Evolutionary conservation across 2,888 invertebrate species (phyloP), one percentile per base, ranked within the genome.

Genomic region (Folsomia candida): DNA sequence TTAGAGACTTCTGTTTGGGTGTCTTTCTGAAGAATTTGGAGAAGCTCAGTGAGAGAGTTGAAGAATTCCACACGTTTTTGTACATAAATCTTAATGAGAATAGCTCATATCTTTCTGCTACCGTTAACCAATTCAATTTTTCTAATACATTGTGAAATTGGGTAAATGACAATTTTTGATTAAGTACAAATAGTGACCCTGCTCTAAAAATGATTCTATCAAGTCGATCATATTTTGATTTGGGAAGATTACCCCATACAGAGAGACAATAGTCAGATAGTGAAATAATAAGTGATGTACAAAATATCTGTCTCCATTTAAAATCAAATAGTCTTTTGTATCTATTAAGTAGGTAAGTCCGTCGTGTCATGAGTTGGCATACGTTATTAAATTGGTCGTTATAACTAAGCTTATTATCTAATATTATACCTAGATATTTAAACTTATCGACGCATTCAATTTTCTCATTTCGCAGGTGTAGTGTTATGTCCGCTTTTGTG

Each of bases 91-190:
- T 25, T 29, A 62, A n/a, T 27, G 62, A 62, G 62, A 25, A 62
- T 20, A 62, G 37, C 22, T 62, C 62, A 29, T 62, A 62, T 29
- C 62, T 4, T 29, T 62, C 62, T 29, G 62, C 37, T 29, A 22
- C 14, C 6, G 62, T 29, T 22, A 62, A 37, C 62, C 62, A 62
- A 29, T 62, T 62, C 62, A 62, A n/a, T 22, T 62, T 27, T 62
- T 62, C 62, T 9, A 62, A 62, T 4, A 62, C n/a, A 11, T 27
- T 47, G 18, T 47, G 47, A 47, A 47, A 47, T 11, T 47, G 9
- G 9, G 9, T 18, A 47, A 11, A 47, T 47, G 9, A 11, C 9
- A 47, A 18, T 47, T 47, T 47, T 18, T 47, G 9, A 18, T 47
- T 47, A 9, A 47, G 9, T 47, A 47, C 47, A 47, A 47, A 47